Evolutionary conservation across 2,113 vertebrate species (phyloP), one percentile per base, ranked within the genome.

Genomic region (Calyptommatus sinebrachiatus): DNA sequence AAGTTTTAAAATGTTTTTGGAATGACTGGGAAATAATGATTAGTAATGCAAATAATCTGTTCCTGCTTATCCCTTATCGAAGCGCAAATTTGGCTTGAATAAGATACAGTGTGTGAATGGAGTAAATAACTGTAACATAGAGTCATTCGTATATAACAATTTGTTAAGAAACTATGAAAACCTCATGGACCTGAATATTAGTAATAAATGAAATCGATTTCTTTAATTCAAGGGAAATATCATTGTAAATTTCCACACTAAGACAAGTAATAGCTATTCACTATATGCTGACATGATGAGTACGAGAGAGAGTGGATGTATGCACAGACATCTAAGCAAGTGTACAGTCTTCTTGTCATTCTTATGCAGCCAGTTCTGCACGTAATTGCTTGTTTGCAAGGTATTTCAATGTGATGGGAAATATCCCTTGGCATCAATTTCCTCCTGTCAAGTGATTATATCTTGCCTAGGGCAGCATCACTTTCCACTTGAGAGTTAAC

Each of bases 361-460:
- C 73, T n/a, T 24, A 75, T 69, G 65, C 79, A 81, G 72, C 71
- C 74, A 50, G 71, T 26, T 65, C 65, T 69, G 73, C 48, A n/a
- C 61, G 68, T 75, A 70, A 75, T 81, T 81, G 79, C 73, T 75
- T 81, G 72, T 76, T 75, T 70, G 73, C 73, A 69, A 81, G 73
- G 50, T 66, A 81, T 66, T 76, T n/a, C 79, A 81, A 68, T 48
- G 31, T 68, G 79, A 80, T 73, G 71, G 78, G 71, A 80, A 80
- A 46, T 46, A 80, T 81, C 66, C 65, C 11, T 75, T 62, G 73
- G 73, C 66, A 81, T 81, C 72, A 22, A 69, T 72, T 61, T 75
- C 75, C 79, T 81, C 79, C 72, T 81, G 79, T 81, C 79, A 81
- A 81, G 63, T 75, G 79, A 81, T 76, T 81, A 81, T 70, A 76